Conservation (phyloP, 37 sponge, comb jelly and placozoan genomes). For the Cliona cf. orientalis region DNA sequence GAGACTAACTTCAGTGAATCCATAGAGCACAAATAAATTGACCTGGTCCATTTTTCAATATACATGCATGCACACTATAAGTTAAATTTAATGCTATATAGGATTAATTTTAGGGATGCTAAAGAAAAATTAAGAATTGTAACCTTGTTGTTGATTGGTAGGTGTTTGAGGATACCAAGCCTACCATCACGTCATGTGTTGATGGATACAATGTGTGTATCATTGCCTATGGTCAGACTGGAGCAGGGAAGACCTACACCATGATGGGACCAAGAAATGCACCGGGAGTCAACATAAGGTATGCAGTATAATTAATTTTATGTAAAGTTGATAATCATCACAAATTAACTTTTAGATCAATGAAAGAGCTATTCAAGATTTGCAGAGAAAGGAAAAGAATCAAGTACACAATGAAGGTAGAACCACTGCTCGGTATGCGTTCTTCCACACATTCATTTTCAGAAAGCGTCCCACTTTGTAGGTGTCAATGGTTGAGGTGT, state of each 20-base stretch:
- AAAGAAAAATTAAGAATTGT: too few relatives aligned
- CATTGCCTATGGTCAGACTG: slow-evolving; percentile 88
- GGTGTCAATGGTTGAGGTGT: slow-evolving; percentile 89
- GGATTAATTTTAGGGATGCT: too few relatives aligned
- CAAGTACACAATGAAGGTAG: slow-evolving; percentile 68
- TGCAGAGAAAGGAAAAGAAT: slow-evolving; percentile 59
- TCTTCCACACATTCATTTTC: background rate
- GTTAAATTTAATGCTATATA: too few relatives aligned
- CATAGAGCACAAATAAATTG: too few relatives aligned
- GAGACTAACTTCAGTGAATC: too few relatives aligned
- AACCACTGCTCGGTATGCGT: background rate
- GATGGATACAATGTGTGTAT: slow-evolving; percentile 92
- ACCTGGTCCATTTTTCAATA: too few relatives aligned
- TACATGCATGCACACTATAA: too few relatives aligned
- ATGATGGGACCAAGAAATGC: slow-evolving; percentile 78
- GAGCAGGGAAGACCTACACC: slow-evolving; percentile 90
- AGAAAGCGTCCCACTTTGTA: background rate
- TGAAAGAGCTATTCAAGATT: slow-evolving; percentile 75
- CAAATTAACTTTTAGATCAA: slow-evolving; percentile 59
- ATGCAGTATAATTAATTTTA: background rate
- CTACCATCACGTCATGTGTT: slow-evolving; percentile 76
- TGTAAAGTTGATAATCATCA: too few relatives aligned
- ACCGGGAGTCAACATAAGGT: slow-evolving; percentile 82
- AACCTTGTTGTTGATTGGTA: too few relatives aligned
- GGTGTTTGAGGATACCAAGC: slow-evolving; percentile 84